Base-by-base conservation (phyloP, 2,888 invertebrate species). In the Brenthis ino region DNA sequence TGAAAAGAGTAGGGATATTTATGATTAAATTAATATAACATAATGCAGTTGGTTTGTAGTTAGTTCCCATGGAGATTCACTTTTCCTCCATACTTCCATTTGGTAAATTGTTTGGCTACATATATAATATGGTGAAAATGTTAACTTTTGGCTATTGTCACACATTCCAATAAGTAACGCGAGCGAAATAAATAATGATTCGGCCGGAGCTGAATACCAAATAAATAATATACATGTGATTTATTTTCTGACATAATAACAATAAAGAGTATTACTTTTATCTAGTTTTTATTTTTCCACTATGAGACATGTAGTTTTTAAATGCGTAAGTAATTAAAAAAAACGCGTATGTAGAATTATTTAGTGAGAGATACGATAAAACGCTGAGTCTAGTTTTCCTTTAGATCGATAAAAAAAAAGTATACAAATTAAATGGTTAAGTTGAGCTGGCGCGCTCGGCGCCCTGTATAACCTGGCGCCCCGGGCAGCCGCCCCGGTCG, bases 191-290 rank as follows among this genome's bases (percentile, higher is more conserved):
- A 76, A 74, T 75, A 76, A 75, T 80, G 77, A 81, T 84, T 86
- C 81, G 82, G 85, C 85, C 85, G 79, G 83, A 86, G 88, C 88
- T 87, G 85, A 84, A 83, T 87, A 89, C 90, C 91, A 91, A 91
- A 91, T 88, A 88, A 77, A 79, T 76, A 76, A 76, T 79, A 81
- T 76, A 83, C 82, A 86, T 86, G 84, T 87, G 85, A 84, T 85
- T 86, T 86, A 85, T 86, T 89, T 87, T 89, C 85, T 82, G 82
- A 85, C 83, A 79, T 81, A 82, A 81, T 82, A 82, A 82, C 76
- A 89, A 87, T 88, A 88, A 87, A 87, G 82, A 82, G 82, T 85
- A 79, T 79, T 81, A 80, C 69, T 70, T 72, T 71, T 65, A 69
- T 43, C 53, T 65, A 63, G 56, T 64, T 60, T 64, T 67, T 74